A percentile compares a stretch with the other conserved stretches of the same genome.
These are phyloP conservation scores for Heterodera schachtii DNA, from an alignment of 1,140 invertebrate species.

Conservation along the genomic window DNA sequence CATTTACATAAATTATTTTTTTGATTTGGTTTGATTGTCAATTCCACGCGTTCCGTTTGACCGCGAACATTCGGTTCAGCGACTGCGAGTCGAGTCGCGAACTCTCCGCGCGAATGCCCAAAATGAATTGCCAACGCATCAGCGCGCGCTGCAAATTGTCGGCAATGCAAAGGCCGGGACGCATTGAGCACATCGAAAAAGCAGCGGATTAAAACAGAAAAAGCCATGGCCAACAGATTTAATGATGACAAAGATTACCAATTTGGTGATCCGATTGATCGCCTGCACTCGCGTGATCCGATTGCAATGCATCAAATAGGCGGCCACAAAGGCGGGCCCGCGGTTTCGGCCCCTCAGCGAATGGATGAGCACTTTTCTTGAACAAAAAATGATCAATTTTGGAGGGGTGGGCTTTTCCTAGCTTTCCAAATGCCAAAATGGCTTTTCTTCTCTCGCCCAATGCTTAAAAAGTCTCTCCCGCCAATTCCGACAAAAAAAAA, in stretches of 20 bases:
- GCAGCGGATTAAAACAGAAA: background rate
- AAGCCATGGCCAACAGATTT: too few species aligned
- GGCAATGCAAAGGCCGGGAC: slow-evolving; percentile 53
- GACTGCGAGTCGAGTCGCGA: slow-evolving; percentile 32
- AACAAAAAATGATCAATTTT: slow-evolving; percentile 22
- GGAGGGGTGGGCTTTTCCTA: background rate
- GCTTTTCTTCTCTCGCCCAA: too few species aligned
- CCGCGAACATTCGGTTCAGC: slow-evolving; percentile 34
- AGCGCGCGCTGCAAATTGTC: slow-evolving; percentile 55
- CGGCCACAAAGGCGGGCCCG: slow-evolving; percentile 54
- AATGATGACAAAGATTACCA: slow-evolving; percentile 34
- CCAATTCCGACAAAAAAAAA: too few species aligned
- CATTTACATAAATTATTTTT: background rate
- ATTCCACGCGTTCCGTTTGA: slow-evolving; percentile 42
- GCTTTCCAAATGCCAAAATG: background rate
- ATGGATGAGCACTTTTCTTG: slow-evolving; percentile 50
- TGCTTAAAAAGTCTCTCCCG: too few species aligned
- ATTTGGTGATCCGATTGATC: slow-evolving; percentile 43
- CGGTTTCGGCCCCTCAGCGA: slow-evolving; percentile 54
- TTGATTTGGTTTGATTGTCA: slow-evolving; percentile 8
- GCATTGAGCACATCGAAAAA: slow-evolving; percentile 49
- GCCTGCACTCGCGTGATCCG: slow-evolving; percentile 52
- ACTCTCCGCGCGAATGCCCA: slow-evolving; percentile 48
- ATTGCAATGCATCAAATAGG: slow-evolving; percentile 54
- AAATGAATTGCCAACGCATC: slow-evolving; percentile 59